Evolutionary conservation across 2,797 vertebrate genomes (phyloP), one percentile per base, ranked within the genome.

Genomic region (Spinus pinus): DNA sequence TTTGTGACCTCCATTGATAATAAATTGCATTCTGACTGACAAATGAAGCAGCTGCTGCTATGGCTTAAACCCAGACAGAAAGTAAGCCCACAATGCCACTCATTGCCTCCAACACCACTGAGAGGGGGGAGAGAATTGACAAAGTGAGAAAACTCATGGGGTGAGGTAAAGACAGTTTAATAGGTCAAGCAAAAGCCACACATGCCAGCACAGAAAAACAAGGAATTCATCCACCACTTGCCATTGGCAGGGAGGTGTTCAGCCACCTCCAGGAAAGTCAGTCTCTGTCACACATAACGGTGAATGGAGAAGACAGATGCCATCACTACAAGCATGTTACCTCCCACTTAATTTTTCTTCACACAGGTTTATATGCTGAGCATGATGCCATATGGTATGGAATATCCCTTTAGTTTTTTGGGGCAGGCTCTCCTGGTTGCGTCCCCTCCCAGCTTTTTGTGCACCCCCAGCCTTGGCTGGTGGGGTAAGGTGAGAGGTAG

Each of bases 41-140:
- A 79, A 83, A 33, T 15, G 8, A 30, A 69, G 57, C 37, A 89
- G 31, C 35, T 72, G 16, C 14, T 54, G 25, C 15, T 60, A 18
- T 21, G 9, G 27, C 20, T 66, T 60, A 47, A 90, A 41, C 9
- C 31, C 41, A 66, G 19, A 0, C 14, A 67, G 31, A 24, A 72
- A 25, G 13, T n/a, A 37, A 65, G 6, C 9, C 9, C 16, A n/a
- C n/a, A n/a, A 13, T 27, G 7, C 13, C 57, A 33, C 24, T 64
- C 14, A 9, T 49, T 56, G 13, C 30, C 8, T 41, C 14, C 20
- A 58, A n/a, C 47, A 60, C 18, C 17, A 42, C 9, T 41, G 24
- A 25, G 20, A 49, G 25, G 5, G 12, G 15, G 27, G 10, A 37
- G 24, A 61, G 2, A 47, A 72, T 25, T 0, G 0, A 41, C 53